Evolutionary conservation across 92 coral and sea anemone genomes (phyloP).

Genomic region (Umimayanthus chanpuru): DNA sequence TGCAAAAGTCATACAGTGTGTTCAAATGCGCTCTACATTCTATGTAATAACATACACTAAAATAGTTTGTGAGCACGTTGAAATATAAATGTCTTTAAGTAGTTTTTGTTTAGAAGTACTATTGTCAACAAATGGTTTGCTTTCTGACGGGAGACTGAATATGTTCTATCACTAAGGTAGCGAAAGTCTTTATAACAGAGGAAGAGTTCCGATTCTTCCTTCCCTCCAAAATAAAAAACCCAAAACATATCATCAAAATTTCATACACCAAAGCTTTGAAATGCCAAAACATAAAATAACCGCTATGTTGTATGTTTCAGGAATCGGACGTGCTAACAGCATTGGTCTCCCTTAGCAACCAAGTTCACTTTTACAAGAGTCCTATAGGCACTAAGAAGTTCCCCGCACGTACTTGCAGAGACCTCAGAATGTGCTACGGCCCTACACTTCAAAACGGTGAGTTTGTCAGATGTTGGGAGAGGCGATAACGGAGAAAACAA

Average conservation of each 20-base stretch:
- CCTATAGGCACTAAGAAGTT: conserved; percentile 84
- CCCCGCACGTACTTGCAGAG: conserved; percentile 94
- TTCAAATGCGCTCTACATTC: too few relatives aligned
- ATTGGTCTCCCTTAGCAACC: conserved; percentile 55
- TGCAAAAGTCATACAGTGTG: too few relatives aligned
- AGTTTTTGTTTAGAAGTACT: too few relatives aligned
- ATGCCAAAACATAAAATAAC: not conserved
- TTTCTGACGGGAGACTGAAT: too few relatives aligned
- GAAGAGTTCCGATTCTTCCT: not conserved
- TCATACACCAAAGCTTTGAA: not conserved
- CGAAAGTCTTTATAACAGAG: not conserved
- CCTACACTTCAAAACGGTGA: conserved; percentile 69
- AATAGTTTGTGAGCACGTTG: too few relatives aligned
- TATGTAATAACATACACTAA: too few relatives aligned
- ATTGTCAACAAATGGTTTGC: too few relatives aligned
- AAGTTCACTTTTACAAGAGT: conserved; percentile 75
- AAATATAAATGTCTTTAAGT: too few relatives aligned
- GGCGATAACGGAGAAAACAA: too few relatives aligned
- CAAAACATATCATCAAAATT: too few relatives aligned
- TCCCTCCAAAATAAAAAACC: not conserved
- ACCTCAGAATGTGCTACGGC: conserved; percentile 82
- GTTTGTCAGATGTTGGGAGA: conserved; percentile 12
- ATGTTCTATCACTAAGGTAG: too few relatives aligned
- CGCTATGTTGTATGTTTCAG: not conserved
- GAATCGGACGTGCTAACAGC: conserved; percentile 36